These are phyloP conservation scores for Chrosomus eos DNA, from an alignment of 2,797 vertebrate species.

Conservation along the genomic window DNA sequence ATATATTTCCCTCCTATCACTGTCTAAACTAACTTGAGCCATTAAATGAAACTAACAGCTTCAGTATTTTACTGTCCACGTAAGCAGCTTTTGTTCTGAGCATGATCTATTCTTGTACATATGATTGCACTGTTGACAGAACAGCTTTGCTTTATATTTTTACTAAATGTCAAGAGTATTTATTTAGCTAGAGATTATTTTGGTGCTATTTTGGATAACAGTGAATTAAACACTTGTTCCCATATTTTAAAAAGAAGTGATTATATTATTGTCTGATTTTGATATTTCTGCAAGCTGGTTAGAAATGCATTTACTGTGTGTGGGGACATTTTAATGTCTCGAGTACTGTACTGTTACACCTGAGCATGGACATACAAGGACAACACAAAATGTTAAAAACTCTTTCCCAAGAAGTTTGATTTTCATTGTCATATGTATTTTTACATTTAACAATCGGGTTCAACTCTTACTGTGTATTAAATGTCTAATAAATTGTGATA, in stretches of 20 bases:
- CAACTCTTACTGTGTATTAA: conserved; percentile 13
- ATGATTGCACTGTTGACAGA: conserved; percentile 66
- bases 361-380: background rate
- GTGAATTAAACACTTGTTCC: conserved; percentile 41
- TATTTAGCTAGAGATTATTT: conserved; percentile 74
- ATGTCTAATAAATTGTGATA: conserved; percentile 30
- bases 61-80: conserved; percentile 31
- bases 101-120: conserved; percentile 71
- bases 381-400: background rate
- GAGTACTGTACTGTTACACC: conserved; percentile 22
- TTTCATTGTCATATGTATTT: conserved; percentile 7
- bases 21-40: conserved; percentile 45
- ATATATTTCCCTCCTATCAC: conserved; percentile 7
- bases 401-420: background rate
- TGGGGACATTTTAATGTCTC: background rate
- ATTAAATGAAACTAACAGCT: conserved; percentile 47
- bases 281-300: background rate
- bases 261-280: conserved; percentile 32
- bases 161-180: conserved; percentile 78
- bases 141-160: conserved; percentile 70
- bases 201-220: conserved; percentile 71
- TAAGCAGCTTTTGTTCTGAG: conserved; percentile 29
- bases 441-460: conserved; percentile 9
- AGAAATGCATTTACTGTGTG: background rate
- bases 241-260: conserved; percentile 13